A percentile compares a stretch with the other conserved stretches of the same genome.
phyloP scores from a whole-genome alignment of 2,888 invertebrate species.

The Papilio gigon region DNA sequence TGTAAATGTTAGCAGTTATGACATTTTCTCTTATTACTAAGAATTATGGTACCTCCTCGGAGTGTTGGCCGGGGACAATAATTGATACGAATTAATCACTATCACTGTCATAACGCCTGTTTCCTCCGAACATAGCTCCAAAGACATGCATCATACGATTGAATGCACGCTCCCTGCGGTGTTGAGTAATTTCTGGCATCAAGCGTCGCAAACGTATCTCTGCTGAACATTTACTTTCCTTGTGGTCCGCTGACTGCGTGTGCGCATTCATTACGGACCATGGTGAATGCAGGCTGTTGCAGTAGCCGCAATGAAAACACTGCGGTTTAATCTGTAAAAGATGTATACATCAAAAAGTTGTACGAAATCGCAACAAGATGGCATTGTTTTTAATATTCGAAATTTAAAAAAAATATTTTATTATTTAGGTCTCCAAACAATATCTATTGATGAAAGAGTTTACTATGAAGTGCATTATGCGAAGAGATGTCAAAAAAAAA shows the following conservation, averaged over 20 bases:
- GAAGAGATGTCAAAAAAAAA: background rate
- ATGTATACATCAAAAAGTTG: background rate
- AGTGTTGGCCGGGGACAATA: no score
- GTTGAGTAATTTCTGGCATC: conserved; percentile 7
- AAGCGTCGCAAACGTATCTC: background rate
- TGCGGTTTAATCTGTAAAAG: background rate
- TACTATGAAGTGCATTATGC: no score
- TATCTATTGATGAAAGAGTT: no score
- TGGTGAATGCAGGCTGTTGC: conserved; percentile 6
- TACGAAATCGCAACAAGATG: background rate
- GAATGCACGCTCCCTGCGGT: background rate
- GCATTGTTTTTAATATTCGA: background rate
- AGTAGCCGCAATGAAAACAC: conserved; percentile 2
- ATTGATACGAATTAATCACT: no score
- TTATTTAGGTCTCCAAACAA: no score
- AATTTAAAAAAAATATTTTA: background rate
- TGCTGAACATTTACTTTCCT: background rate
- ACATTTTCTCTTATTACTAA: no score
- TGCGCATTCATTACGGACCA: background rate
- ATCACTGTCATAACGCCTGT: conserved; percentile 3
- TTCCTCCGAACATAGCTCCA: background rate
- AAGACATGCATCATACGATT: background rate
- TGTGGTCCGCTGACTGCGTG: background rate
- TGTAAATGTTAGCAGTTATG: no score
- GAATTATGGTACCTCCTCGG: no score